Evolutionary conservation across 2,797 vertebrate genomes (phyloP), one percentile per base, ranked within the genome.

Genomic region (Petrocephalus sullivani): DNA sequence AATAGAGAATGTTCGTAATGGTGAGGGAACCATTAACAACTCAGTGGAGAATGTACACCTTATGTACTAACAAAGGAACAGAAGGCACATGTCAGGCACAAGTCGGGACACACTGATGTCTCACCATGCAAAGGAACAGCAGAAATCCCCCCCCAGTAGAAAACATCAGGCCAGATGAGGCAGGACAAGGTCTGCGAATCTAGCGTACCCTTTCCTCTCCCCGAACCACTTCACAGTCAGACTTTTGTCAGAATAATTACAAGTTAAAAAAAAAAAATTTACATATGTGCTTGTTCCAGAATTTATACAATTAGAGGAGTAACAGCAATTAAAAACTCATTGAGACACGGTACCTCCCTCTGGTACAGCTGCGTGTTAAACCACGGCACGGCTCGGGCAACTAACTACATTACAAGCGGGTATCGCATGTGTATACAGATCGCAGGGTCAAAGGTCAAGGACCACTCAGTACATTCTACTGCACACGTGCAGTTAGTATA

Each of bases 1-100:
- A 95, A 96, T 96, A 95, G 96, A 97, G 95, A 95, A 97, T 94
- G 95, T 94, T 94, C 95, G 95, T 93, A 92, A 95, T 94, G 93
- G 94, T 92, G 93, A 93, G 93, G 92, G 90, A 91, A 94, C 94
- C 91, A 93, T 93, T 92, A 93, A 92, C 92, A 92, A 23, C 10
- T 49, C n/a, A 21, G 16, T 53, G 53, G 28, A 56, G 51, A 85
- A 56, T 10, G 21, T 57, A 21, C 49, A 85, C 91, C 89, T 91
- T 91, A 88, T 90, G 90, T 87, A 91, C 85, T 90, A 91, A 90
- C 90, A 89, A 93, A 88, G 19, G 33, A 23, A 64, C 75, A 49
- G 56, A 57, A 46, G 56, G 28, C 53, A 86, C 56, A 60, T 46
- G 12, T 54, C 51, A 53, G n/a, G 46, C 41, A 83, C 19, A 54